phyloP scores from a whole-genome alignment of 30 jellyfish, hydroid and myxozoan species.

The Turritopsis rubra region DNA sequence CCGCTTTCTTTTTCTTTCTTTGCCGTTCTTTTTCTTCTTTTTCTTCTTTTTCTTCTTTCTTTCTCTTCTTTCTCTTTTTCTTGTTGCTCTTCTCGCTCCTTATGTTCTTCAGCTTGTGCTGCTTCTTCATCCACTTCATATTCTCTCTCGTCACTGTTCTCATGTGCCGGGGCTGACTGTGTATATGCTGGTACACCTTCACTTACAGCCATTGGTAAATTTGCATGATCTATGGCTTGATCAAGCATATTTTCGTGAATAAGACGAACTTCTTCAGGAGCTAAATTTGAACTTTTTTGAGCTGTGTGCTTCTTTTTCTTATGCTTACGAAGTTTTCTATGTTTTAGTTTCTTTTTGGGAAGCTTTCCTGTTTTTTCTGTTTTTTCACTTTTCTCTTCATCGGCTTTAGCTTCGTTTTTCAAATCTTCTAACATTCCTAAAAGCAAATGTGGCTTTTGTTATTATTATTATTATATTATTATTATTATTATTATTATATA shows the following conservation, averaged over 20 bases:
- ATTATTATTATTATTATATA: too few species aligned
- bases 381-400: conserved; percentile 28
- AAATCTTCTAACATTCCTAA: conserved; percentile 50
- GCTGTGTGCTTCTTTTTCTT: conserved; percentile 36
- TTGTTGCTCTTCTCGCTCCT: conserved; percentile 32
- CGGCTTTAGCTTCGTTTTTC: conserved; percentile 25
- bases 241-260: conserved; percentile 73
- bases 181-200: conserved; percentile 36
- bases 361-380: conserved; percentile 16
- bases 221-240: conserved; percentile 65
- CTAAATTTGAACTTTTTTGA: conserved; percentile 34
- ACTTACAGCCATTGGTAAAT: conserved; percentile 56
- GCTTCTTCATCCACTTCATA: conserved; percentile 25
- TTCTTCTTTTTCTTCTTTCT: conserved; percentile 2
- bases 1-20: conserved; percentile 12
- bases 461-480: too few species aligned
- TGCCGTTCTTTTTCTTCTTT: conserved; percentile 16
- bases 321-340: conserved; percentile 43
- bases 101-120: conserved; percentile 26
- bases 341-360: conserved; percentile 35
- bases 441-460: background rate
- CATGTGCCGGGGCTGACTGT: conserved; percentile 50
- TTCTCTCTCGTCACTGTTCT: conserved; percentile 25
- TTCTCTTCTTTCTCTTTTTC: conserved; percentile 27
- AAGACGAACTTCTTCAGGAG: conserved; percentile 57